These are phyloP conservation scores for Caranx melampygus DNA, from an alignment of 2,113 vertebrate species.

Conservation along the genomic window DNA sequence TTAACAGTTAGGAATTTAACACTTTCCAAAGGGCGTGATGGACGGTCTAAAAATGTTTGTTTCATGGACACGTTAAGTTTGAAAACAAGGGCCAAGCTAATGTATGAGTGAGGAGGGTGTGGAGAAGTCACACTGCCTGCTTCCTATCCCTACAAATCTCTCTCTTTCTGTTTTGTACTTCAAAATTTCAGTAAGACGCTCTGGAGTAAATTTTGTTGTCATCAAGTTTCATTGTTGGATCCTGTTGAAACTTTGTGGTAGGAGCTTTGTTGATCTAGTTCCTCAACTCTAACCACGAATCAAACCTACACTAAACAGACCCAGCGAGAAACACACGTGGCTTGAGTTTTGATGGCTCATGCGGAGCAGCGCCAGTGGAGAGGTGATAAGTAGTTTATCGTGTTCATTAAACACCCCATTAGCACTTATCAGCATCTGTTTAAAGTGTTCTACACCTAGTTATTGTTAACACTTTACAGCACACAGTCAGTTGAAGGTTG, in stretches of 20 bases:
- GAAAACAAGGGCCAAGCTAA: not conserved
- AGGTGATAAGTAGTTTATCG: constrained; percentile 59
- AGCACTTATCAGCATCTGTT: constrained; percentile 53
- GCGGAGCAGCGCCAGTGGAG: not conserved
- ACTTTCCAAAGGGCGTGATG: no score
- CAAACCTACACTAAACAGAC: not conserved
- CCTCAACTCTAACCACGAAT: not conserved
- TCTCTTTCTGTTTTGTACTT: not conserved
- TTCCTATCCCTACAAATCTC: not conserved
- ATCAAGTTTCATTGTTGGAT: not conserved
- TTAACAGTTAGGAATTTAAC: no score
- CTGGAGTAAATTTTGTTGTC: not conserved
- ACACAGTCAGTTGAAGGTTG: constrained; percentile 15
- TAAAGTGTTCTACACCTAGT: constrained; percentile 28
- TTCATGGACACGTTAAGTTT: not conserved
- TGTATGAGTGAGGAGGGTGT: not conserved
- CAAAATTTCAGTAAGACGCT: not conserved
- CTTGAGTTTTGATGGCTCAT: constrained; percentile 19
- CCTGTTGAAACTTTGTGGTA: not conserved
- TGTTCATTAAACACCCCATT: constrained; percentile 60
- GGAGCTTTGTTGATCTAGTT: not conserved
- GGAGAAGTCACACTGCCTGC: no score
- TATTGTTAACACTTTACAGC: constrained; percentile 24
- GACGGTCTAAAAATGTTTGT: not conserved
- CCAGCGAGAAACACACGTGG: not conserved